Base-by-base conservation (phyloP, 2,888 invertebrate species). In the Trisateles emortualis region DNA sequence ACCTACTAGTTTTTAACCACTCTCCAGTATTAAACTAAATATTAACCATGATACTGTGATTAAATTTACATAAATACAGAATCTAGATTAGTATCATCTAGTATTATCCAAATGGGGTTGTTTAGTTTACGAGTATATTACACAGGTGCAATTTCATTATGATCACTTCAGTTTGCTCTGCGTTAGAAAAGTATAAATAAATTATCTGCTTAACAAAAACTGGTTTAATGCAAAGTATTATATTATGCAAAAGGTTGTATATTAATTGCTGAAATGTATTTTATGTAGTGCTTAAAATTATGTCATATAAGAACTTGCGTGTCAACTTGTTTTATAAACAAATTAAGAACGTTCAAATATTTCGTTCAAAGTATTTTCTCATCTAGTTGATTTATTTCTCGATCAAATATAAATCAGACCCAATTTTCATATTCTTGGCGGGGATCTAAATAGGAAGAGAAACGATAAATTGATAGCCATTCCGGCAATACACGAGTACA, bases 11-110 rank as follows among this genome's bases (percentile, higher is more conserved):
- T 65, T 54, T 11, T 39, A 50, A 53, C 56, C 56, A 62, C 35
- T 49, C 46, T 50, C 33, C 33, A 22, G 41, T 53, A 70, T 70
- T 69, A 65, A 54, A 43, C 46, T 43, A 42, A 52, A 65, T 59
- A 68, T 64, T 49, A 65, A 46, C 39, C 30, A 17, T 19, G n/a
- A 14, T 52, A 44, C n/a, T 41, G 45, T 58, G 43, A 65, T 72
- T 65, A 67, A 69, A 72, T 76, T 72, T 64, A 47, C 68, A 72
- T 72, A 66, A 73, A 59, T 62, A 62, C 43, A 50, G 55, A 56
- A 58, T 44, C 56, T 52, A 57, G 46, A 64, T 59, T 56, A 52
- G 59, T 52, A n/a, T n/a, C n/a, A n/a, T n/a, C n/a, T n/a, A 57
- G 45, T 35, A 43, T 56, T 52, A 59, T 48, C 32, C 55, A 33